phyloP scores from a whole-genome alignment of 2,797 vertebrate species.

The Tinamus major region DNA sequence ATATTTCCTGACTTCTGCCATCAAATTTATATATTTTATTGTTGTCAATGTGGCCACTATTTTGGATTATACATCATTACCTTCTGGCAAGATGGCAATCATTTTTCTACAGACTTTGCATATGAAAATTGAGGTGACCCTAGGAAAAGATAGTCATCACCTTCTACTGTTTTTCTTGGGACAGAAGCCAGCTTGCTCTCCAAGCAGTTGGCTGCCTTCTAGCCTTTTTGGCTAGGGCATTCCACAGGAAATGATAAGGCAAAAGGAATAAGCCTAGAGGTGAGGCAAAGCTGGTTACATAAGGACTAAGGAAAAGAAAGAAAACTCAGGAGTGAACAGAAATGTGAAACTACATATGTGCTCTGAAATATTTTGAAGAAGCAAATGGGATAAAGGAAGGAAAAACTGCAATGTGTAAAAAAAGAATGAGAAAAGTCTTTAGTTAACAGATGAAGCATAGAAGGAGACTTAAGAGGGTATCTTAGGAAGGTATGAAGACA shows the following conservation, averaged over 20 bases:
- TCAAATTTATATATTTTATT: background rate
- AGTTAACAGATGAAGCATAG: accelerated
- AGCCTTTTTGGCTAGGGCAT: background rate
- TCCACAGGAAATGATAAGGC: conserved; percentile 24
- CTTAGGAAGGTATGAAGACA: background rate
- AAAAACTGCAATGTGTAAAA: background rate
- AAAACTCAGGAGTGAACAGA: accelerated
- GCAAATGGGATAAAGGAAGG: background rate
- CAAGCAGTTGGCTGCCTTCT: background rate
- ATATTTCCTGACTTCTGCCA: background rate
- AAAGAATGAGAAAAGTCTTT: background rate
- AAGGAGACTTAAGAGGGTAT: background rate
- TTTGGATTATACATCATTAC: background rate
- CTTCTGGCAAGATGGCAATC: conserved; percentile 1
- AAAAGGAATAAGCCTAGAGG: background rate
- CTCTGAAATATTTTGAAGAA: background rate
- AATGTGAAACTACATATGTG: background rate
- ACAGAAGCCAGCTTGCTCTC: background rate
- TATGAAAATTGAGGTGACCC: background rate
- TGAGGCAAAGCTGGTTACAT: background rate
- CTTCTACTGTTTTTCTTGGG: conserved; percentile 9
- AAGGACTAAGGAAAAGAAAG: background rate
- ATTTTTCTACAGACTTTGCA: background rate
- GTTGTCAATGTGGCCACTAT: background rate
- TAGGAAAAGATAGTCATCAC: conserved; percentile 3